Conservation (phyloP, 2,888 invertebrate species). For the Conchocele bisecta region DNA sequence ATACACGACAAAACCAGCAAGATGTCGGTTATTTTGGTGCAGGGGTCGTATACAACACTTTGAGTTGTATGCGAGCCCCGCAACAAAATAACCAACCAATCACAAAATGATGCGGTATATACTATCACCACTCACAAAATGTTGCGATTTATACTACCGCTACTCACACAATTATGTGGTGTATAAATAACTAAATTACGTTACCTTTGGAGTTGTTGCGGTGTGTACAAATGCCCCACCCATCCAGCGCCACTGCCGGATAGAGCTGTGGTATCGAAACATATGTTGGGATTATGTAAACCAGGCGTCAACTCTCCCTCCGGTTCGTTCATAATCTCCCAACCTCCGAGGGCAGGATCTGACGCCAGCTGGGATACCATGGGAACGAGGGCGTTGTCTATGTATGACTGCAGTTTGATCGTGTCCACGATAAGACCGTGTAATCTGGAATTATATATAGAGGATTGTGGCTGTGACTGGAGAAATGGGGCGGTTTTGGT, state of each 20-base stretch:
- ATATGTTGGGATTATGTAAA: slow-evolving; percentile 56
- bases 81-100: too few relatives aligned
- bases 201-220: slow-evolving; percentile 65
- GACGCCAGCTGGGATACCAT: slow-evolving; percentile 69
- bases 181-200: too few relatives aligned
- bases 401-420: slow-evolving; percentile 71
- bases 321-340: slow-evolving; percentile 77
- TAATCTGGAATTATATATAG: slow-evolving; percentile 13
- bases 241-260: slow-evolving; percentile 72
- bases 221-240: slow-evolving; percentile 65
- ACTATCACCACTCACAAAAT: too few relatives aligned
- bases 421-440: slow-evolving; percentile 65
- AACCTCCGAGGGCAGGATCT: slow-evolving; percentile 73
- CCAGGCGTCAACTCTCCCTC: slow-evolving; percentile 68
- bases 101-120: too few relatives aligned
- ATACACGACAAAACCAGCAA: too few relatives aligned
- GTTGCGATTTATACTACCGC: too few relatives aligned
- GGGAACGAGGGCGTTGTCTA: slow-evolving; percentile 71
- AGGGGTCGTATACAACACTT: too few relatives aligned
- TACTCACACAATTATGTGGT: too few relatives aligned
- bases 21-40: too few relatives aligned
- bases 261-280: slow-evolving; percentile 68
- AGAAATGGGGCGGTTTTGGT: too few relatives aligned
- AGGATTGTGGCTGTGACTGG: too few relatives aligned
- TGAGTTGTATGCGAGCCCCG: too few relatives aligned